Conservation (phyloP, 2,888 invertebrate genomes). For the Calephelis perditalis region DNA sequence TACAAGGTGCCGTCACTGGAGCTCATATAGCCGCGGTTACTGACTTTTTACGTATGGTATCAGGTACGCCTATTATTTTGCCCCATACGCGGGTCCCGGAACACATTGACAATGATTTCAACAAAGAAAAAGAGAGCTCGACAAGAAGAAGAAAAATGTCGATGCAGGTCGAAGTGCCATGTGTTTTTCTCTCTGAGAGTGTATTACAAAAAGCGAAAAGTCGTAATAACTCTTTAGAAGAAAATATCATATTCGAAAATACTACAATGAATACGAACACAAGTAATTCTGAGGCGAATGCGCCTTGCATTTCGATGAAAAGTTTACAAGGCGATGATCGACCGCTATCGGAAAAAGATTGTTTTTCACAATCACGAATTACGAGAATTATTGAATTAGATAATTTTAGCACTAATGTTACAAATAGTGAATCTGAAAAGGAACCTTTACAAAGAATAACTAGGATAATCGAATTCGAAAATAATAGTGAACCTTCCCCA, state of each 20-base stretch:
- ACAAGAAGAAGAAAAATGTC: constrained; percentile 69
- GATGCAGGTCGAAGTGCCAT: constrained; percentile 75
- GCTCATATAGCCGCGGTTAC: constrained; percentile 82
- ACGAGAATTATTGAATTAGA: constrained; percentile 70
- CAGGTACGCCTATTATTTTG: constrained; percentile 80
- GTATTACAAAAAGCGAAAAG: constrained; percentile 67
- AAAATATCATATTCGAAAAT: constrained; percentile 60
- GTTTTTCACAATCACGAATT: constrained; percentile 53
- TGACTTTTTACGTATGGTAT: constrained; percentile 81
- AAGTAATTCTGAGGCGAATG: constrained; percentile 23
- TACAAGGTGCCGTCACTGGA: constrained; percentile 81
- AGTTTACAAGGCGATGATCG: constrained; percentile 35
- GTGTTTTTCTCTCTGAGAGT: constrained; percentile 73
- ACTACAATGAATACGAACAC: constrained; percentile 38
- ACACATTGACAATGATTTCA: constrained; percentile 62
- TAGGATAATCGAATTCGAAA: constrained; percentile 67
- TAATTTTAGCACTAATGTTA: constrained; percentile 35
- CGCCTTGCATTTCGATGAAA: constrained; percentile 21
- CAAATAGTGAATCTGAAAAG: constrained; percentile 39
- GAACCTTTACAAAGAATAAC: constrained; percentile 63
- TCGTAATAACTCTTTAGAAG: constrained; percentile 66
- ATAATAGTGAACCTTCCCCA: constrained; percentile 34
- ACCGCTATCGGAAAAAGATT: constrained; percentile 42
- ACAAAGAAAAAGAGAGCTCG: constrained; percentile 63
- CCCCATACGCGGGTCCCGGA: constrained; percentile 64